Conservation (phyloP, 2,113 vertebrate species). For the Burhinus bistriatus region DNA sequence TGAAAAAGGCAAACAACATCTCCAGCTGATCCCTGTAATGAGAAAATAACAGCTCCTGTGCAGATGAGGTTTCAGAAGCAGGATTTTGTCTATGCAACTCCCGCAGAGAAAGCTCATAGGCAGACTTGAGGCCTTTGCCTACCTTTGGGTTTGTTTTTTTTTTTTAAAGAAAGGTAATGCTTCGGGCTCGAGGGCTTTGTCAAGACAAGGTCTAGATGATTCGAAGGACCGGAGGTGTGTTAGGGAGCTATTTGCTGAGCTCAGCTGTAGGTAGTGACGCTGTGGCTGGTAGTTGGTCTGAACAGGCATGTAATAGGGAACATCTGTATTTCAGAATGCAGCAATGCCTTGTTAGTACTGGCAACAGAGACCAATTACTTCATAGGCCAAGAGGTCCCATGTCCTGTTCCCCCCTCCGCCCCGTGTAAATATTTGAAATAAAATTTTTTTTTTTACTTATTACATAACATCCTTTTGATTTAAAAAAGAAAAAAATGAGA, state of each 20-base stretch:
- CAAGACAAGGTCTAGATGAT: not conserved
- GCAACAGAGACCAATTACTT: not conserved
- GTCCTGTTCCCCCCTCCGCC: not conserved
- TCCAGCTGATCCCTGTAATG: not conserved
- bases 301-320: not conserved
- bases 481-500: not conserved
- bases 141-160: not conserved
- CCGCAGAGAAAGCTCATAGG: not conserved
- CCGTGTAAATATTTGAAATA: not conserved
- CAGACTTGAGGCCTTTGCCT: not conserved
- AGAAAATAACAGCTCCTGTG: not conserved
- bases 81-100: not conserved
- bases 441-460: not conserved
- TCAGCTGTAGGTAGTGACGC: not conserved
- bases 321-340: not conserved
- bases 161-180: not conserved
- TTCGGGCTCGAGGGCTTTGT: not conserved
- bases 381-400: not conserved
- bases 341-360: not conserved
- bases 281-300: not conserved
- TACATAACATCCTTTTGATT: not conserved
- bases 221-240: not conserved
- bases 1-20: conserved; percentile 9
- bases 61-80: not conserved
- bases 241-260: not conserved